Evolutionary conservation across 2,888 invertebrate genomes (phyloP), one percentile per base, ranked within the genome.

Genomic region (Rotaria socialis): DNA sequence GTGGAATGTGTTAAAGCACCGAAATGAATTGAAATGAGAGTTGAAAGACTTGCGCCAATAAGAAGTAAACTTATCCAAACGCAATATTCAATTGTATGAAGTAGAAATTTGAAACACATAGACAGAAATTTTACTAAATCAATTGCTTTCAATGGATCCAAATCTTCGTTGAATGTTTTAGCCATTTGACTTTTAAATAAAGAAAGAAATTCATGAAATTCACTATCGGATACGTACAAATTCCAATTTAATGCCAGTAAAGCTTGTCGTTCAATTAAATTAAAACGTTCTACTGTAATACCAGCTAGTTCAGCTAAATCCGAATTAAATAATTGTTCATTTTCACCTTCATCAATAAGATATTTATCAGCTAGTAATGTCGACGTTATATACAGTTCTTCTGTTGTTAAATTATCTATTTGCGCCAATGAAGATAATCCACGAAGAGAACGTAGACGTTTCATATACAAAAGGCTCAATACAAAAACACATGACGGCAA

Each of bases 321-420:
- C 0, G 80, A 80, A n/a, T 80, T 80, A 47, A 80, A 80, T n/a
- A 80, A n/a, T 47, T 80, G 80, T 80, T 24, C 80, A n/a, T 80
- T 35, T 80, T 80, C 80, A n/a, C 80, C 80, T 80, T 80, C 80
- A 47, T 80, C 80, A 47, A 80, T 35, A 24, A 80, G n/a, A 80
- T 80, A 80, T 80, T 80, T 80, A 47, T 47, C 35, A 47, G 80
- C 80, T n/a, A 80, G 11, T 47, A 80, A 43, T 80, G 80, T 80
- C n/a, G 80, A 47, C n/a, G 47, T 80, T 80, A 80, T n/a, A 80
- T 47, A 80, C 14, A 80, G n/a, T 80, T 80, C 80, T 80, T 80
- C 47, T 22, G 47, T 80, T 47, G 47, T 80, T 43, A 47, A n/a
- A 24, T 47, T 24, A 80, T 80, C 80, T 2, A 47, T 80, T 80